Evolutionary conservation across 2,888 invertebrate genomes (phyloP).

Genomic region (Anthophora plumipes): DNA sequence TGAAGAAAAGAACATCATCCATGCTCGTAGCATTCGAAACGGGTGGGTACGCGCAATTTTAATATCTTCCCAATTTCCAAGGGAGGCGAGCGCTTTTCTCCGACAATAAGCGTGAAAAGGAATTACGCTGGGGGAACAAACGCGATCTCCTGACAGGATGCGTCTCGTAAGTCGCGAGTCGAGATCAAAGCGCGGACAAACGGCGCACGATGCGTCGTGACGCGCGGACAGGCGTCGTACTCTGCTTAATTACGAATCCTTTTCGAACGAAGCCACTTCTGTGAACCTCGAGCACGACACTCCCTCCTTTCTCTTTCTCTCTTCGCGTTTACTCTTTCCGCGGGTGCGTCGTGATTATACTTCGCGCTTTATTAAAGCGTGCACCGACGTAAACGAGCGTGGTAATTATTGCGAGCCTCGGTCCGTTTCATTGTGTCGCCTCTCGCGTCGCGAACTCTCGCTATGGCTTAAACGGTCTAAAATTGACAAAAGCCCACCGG

Average conservation of each 20-base stretch:
- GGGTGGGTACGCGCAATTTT: background rate
- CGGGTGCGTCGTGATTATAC: slow-evolving; percentile 36
- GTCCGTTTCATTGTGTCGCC: slow-evolving; percentile 37
- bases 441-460: slow-evolving; percentile 8
- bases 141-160: slow-evolving; percentile 54
- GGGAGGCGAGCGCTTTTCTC: background rate
- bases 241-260: slow-evolving; percentile 62
- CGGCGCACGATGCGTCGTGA: slow-evolving; percentile 35
- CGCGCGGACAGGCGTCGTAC: slow-evolving; percentile 32
- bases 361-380: slow-evolving; percentile 52
- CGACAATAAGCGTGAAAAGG: slow-evolving; percentile 2
- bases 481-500: slow-evolving; percentile 20
- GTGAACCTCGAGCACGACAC: no score
- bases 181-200: slow-evolving; percentile 49
- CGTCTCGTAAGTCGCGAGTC: slow-evolving; percentile 21
- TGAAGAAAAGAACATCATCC: no score
- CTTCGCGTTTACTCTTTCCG: slow-evolving; percentile 1
- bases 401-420: slow-evolving; percentile 42
- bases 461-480: slow-evolving; percentile 23
- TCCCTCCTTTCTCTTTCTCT: no score
- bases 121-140: slow-evolving; percentile 8
- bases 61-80: background rate
- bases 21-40: no score
- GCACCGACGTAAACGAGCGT: slow-evolving; percentile 37
- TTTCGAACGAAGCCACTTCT: slow-evolving; percentile 44